phyloP scores from a whole-genome alignment of 2,797 vertebrate species.

The Hybognathus amarus region DNA sequence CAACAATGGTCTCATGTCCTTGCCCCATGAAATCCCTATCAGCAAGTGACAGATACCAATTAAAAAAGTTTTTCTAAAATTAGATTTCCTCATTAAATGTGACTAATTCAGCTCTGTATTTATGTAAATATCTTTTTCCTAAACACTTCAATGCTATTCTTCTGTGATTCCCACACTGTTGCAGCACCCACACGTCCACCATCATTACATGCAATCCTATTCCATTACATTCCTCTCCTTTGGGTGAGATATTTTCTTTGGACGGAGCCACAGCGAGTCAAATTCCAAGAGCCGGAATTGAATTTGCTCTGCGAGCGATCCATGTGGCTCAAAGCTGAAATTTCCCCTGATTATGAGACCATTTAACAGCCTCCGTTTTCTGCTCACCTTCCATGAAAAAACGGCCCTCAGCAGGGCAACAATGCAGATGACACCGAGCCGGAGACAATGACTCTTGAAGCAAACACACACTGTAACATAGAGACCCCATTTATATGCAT shows the following conservation, averaged over 20 bases:
- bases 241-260: neutral
- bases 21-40: neutral
- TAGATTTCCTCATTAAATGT: neutral
- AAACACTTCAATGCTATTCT: neutral
- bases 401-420: slow-evolving; percentile 20
- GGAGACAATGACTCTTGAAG: slow-evolving; percentile 12
- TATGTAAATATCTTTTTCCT: neutral
- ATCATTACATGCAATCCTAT: slow-evolving; percentile 46
- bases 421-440: slow-evolving; percentile 2
- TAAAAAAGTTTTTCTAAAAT: too few species aligned
- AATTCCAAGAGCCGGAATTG: slow-evolving; percentile 35
- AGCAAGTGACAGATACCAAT: neutral
- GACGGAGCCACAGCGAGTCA: slow-evolving; percentile 32
- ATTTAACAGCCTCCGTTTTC: slow-evolving; percentile 25
- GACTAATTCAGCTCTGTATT: neutral
- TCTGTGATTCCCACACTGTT: neutral
- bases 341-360: neutral
- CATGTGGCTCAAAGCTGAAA: neutral
- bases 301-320: slow-evolving; percentile 9
- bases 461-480: slow-evolving; percentile 6
- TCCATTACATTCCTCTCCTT: slow-evolving; percentile 32
- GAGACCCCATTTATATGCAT: slow-evolving; percentile 43
- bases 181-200: slow-evolving; percentile 12
- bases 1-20: too few species aligned
- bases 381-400: slow-evolving; percentile 10